Conservation (phyloP, 2,797 vertebrate genomes). For the Brotogeris chrysoptera region DNA sequence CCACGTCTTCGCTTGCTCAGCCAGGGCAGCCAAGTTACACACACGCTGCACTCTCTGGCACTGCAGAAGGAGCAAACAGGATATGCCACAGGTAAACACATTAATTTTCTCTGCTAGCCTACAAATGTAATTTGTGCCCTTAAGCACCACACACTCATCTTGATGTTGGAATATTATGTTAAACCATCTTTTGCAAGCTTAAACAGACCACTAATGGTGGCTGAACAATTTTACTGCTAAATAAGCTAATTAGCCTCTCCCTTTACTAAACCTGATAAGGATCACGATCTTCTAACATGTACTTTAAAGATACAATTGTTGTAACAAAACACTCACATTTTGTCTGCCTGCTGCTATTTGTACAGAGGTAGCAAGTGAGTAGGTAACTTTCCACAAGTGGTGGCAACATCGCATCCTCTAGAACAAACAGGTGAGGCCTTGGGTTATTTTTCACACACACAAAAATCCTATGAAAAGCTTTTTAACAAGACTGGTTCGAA, state of each 20-base stretch:
- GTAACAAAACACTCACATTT: neutral
- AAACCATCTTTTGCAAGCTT: neutral
- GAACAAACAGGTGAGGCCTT: fast-evolving
- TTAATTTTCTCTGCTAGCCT: neutral
- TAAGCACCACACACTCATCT: neutral
- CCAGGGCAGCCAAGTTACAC: neutral
- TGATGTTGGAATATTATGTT: fast-evolving
- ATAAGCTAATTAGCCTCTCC: neutral
- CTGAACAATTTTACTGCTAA: neutral
- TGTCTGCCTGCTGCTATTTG: neutral
- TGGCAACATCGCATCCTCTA: neutral
- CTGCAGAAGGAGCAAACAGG: neutral
- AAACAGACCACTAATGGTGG: neutral
- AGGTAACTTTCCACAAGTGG: neutral
- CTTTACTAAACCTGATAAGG: neutral
- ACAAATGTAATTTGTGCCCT: neutral
- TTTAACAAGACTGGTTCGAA: neutral
- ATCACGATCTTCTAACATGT: neutral
- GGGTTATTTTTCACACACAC: neutral
- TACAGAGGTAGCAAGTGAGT: neutral
- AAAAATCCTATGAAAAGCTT: neutral
- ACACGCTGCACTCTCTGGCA: neutral
- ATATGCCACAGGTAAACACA: neutral
- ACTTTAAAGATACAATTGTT: neutral
- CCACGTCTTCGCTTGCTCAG: neutral